Base-by-base conservation (phyloP, 2,888 invertebrate species). In the Apeira syringaria region DNA sequence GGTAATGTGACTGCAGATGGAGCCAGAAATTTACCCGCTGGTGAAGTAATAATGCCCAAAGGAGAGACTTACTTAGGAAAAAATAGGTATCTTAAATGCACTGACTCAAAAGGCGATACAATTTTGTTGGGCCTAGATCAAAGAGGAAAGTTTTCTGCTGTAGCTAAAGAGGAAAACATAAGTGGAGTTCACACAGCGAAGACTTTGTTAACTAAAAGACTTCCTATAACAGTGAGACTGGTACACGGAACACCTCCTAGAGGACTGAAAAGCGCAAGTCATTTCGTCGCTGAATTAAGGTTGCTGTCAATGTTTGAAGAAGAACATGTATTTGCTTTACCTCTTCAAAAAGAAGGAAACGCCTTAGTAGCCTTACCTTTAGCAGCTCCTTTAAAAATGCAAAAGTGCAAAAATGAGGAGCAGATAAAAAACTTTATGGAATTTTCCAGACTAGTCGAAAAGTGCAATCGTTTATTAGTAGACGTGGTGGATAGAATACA, bases 131-230 rank as follows among this genome's bases (percentile, higher is more conserved):
- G 95, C 49, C 91, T 96, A 74, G 97, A 98, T 69, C 96, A 97
- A 79, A 93, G 96, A 72, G 97, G 97, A 22, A 94, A 96, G 68
- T 98, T 98, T 86, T 98, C 97, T 63, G 96, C 97, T 31, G 91
- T 98, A 40, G 98, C 98, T 49, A 94, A 96, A 68, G 96, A 97
- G 79, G 97, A 97, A 68, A 97, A 97, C 84, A 97, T 98, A 53
- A 96, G 97, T 72, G 98, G 98, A 11, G 98, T 98, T 9, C 98
- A 98, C 80, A 96, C 96, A 52, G 96, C 97, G 8, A 94, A 95
- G 70, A 97, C 97, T 65, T 90, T 98, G 55, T 86, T 98, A 40
- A 94, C 95, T 55, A 98, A 98, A 81, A 92, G 98, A 55, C 92
- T 98, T 86, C 98, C 98, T 15, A 91, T 98, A 55, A 97, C 97